These are phyloP conservation scores for Furnarius figulus DNA, from an alignment of 2,113 vertebrate species.

Conservation along the genomic window DNA sequence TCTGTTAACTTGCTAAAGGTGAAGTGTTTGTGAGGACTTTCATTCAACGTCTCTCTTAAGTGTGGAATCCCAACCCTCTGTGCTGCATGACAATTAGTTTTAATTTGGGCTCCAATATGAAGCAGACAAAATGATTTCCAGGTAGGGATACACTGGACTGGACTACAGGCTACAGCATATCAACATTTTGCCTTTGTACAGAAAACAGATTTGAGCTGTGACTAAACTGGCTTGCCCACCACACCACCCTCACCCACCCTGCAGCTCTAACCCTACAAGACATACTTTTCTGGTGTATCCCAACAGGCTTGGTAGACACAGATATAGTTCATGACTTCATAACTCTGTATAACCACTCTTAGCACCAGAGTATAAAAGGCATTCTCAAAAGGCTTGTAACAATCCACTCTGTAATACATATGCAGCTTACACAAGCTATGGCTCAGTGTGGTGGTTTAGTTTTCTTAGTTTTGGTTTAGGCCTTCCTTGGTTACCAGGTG, in stretches of 20 bases:
- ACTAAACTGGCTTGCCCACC: not conserved
- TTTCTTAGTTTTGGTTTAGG: too few relatives aligned
- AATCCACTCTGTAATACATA: not conserved
- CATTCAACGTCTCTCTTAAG: not conserved
- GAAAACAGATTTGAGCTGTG: not conserved
- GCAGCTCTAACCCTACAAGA: not conserved
- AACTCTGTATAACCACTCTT: not conserved
- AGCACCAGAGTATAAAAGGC: not conserved
- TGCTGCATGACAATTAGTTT: not conserved
- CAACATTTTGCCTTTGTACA: not conserved
- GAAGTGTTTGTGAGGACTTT: not conserved
- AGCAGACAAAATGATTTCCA: not conserved
- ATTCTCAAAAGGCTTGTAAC: not conserved
- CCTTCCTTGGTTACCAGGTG: too few relatives aligned
- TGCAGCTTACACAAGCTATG: not conserved
- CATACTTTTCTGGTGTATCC: not conserved
- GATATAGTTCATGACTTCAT: not conserved
- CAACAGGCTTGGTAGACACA: not conserved
- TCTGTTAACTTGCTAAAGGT: not conserved
- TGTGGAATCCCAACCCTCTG: not conserved
- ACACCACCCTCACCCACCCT: fast-evolving
- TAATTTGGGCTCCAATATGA: not conserved
- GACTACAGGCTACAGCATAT: not conserved
- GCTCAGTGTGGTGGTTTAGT: too few relatives aligned
- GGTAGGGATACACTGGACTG: not conserved